Conservation (phyloP, 2,797 vertebrate species). For the Taenioides sp. region DNA sequence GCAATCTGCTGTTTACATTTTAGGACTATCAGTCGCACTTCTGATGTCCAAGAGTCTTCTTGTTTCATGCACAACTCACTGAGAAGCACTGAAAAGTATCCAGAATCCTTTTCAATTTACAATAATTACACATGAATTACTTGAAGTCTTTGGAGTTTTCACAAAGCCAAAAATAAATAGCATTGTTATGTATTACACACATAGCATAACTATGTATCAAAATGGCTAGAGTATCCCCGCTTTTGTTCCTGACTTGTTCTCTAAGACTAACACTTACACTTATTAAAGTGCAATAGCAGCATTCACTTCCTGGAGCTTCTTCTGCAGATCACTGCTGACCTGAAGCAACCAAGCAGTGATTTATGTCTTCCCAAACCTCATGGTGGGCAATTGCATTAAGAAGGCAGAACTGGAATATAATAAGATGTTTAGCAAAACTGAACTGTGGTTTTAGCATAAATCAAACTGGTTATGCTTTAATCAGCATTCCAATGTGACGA, state of each 20-base stretch:
- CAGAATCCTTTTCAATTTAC: background rate
- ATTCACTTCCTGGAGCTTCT: constrained; percentile 50
- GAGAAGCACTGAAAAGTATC: background rate
- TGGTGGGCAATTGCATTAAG: constrained; percentile 56
- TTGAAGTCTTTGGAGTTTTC: background rate
- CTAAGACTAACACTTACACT: constrained; percentile 35
- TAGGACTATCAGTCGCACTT: background rate
- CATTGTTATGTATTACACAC: background rate
- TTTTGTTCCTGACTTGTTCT: constrained; percentile 49
- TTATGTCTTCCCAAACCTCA: constrained; percentile 60
- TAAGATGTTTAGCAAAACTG: constrained; percentile 43
- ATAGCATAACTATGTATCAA: constrained; percentile 14
- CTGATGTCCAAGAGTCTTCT: no score
- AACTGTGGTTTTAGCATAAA: constrained; percentile 56
- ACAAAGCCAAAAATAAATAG: background rate
- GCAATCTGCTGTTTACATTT: constrained; percentile 5
- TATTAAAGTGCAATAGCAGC: constrained; percentile 54
- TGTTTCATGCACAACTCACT: background rate
- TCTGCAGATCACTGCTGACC: constrained; percentile 57
- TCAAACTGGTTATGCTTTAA: constrained; percentile 52
- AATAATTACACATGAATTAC: background rate
- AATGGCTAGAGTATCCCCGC: constrained; percentile 23
- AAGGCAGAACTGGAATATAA: constrained; percentile 46
- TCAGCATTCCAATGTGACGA: constrained; percentile 50
- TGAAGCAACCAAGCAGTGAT: constrained; percentile 62